phyloP scores from a whole-genome alignment of 2,888 invertebrate species.

The Andrena bucephala region DNA sequence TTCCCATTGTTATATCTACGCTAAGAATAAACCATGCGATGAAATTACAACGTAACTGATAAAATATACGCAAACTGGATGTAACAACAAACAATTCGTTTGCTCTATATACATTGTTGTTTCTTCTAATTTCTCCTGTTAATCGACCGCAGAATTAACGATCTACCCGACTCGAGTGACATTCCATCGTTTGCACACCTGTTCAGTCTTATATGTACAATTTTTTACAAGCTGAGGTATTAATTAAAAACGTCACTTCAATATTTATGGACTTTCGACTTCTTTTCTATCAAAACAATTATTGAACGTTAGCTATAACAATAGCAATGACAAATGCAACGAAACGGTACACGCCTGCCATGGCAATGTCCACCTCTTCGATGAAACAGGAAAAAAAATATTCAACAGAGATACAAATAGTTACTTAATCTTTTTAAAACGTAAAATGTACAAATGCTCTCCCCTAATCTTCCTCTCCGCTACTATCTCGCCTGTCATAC shows the following conservation, averaged over 20 bases:
- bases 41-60: constrained; percentile 17
- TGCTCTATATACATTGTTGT: constrained; percentile 9
- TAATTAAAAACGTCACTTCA: background rate
- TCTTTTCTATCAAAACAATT: background rate
- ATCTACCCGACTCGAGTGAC: background rate
- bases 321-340: background rate
- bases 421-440: constrained; percentile 85
- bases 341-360: background rate
- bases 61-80: constrained; percentile 30
- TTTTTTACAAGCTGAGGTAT: background rate
- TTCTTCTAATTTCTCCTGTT: background rate
- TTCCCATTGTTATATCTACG: background rate
- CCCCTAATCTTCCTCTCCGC: constrained; percentile 92
- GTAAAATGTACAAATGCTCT: constrained; percentile 94
- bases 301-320: background rate
- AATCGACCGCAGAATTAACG: background rate
- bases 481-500: constrained; percentile 88
- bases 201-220: background rate
- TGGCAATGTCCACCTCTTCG: background rate
- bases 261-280: background rate
- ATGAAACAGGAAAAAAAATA: background rate
- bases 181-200: background rate
- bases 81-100: constrained; percentile 27
- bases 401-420: background rate
- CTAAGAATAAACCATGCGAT: constrained; percentile 20